A percentile compares a stretch with the other conserved stretches of the same genome.
These are phyloP conservation scores for Polylopha cassiicola DNA, from an alignment of 2,888 invertebrate genomes.

Conservation along the genomic window DNA sequence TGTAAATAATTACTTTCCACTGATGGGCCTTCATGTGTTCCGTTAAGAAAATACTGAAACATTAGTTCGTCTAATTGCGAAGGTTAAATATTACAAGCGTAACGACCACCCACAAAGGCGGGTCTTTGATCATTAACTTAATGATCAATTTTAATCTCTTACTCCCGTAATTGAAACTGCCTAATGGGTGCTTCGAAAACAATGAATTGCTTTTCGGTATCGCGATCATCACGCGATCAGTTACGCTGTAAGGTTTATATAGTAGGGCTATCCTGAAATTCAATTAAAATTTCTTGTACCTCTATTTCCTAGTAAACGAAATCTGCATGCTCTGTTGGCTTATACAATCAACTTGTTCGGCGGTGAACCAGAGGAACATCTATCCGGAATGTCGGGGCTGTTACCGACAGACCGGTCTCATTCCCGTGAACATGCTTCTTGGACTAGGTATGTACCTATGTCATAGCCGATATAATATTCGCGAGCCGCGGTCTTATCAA, in stretches of 20 bases:
- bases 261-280: not conserved
- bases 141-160: conserved; percentile 36
- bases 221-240: not conserved
- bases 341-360: conserved; percentile 26
- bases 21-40: conserved; percentile 10
- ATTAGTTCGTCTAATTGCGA: conserved; percentile 1
- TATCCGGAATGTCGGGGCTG: conserved; percentile 28
- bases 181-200: conserved; percentile 15
- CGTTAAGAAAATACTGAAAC: not conserved
- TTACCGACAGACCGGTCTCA: conserved; percentile 28
- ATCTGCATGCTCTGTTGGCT: conserved; percentile 6
- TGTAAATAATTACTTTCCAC: conserved; percentile 10
- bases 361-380: conserved; percentile 27
- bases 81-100: conserved; percentile 15
- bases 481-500: conserved; percentile 23
- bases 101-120: conserved; percentile 25
- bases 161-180: conserved; percentile 24
- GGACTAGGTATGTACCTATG: conserved; percentile 22
- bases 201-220: conserved; percentile 13
- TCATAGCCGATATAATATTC: conserved; percentile 22
- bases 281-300: not conserved
- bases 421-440: conserved; percentile 25
- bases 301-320: not conserved
- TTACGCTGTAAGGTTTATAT: not conserved
- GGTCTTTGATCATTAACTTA: conserved; percentile 34